These are phyloP conservation scores for Psittacula echo DNA, from an alignment of 2,797 vertebrate species.

Conservation along the genomic window DNA sequence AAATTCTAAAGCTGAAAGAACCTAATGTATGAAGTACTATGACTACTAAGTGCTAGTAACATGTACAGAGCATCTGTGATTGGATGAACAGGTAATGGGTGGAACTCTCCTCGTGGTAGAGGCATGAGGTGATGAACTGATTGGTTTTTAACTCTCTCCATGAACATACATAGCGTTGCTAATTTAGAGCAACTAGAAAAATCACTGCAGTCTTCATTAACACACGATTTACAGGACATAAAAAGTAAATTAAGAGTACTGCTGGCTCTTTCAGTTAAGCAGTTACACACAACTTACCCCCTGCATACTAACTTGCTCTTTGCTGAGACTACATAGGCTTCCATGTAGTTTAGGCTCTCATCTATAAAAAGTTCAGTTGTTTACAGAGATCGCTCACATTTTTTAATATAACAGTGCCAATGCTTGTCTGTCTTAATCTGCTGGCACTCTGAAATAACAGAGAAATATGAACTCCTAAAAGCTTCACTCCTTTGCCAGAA, in stretches of 20 bases:
- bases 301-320: background rate
- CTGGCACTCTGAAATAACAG: background rate
- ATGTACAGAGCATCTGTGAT: background rate
- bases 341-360: background rate
- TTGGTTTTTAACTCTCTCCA: background rate
- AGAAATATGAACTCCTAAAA: background rate
- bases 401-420: background rate
- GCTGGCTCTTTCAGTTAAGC: background rate
- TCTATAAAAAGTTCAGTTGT: background rate
- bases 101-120: background rate
- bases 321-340: background rate
- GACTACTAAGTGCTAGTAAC: background rate
- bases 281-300: background rate
- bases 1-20: background rate
- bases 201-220: background rate
- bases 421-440: background rate
- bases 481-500: background rate
- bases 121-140: background rate
- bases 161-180: background rate
- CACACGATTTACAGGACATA: background rate
- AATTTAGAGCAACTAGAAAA: background rate
- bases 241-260: background rate
- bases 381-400: background rate
- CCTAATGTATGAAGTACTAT: background rate
- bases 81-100: background rate